These are phyloP conservation scores for Dendrolimus kikuchii DNA, from an alignment of 1,140 invertebrate genomes.

Conservation along the genomic window DNA sequence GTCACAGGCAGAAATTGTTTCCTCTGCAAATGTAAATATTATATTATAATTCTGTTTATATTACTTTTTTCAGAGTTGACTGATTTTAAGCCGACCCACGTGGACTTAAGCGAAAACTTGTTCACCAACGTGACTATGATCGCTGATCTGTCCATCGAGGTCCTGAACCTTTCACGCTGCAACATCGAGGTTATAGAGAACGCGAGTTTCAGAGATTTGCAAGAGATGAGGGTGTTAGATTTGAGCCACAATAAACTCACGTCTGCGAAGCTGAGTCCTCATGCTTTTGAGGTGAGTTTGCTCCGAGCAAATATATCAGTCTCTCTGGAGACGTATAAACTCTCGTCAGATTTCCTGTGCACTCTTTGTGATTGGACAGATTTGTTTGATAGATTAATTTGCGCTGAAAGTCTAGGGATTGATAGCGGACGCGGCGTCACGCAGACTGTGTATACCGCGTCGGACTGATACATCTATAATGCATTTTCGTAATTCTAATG, in stretches of 20 bases:
- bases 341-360: too few species aligned
- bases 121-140: slow-evolving; percentile 49
- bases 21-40: too few species aligned
- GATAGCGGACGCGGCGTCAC: too few species aligned
- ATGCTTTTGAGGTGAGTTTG: slow-evolving; percentile 78
- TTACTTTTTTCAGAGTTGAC: slow-evolving; percentile 38
- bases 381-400: too few species aligned
- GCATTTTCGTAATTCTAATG: too few species aligned
- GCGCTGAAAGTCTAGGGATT: too few species aligned
- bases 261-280: slow-evolving; percentile 70
- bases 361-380: too few species aligned
- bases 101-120: slow-evolving; percentile 68
- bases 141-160: slow-evolving; percentile 40
- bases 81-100: slow-evolving; percentile 49
- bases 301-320: too few species aligned
- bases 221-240: slow-evolving; percentile 76
- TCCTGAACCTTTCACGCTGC: slow-evolving; percentile 67
- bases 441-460: too few species aligned
- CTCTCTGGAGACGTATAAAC: too few species aligned
- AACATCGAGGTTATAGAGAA: slow-evolving; percentile 74
- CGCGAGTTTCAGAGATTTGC: slow-evolving; percentile 76
- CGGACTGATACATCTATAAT: too few species aligned
- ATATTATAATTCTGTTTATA: slow-evolving; percentile 6
- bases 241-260: slow-evolving; percentile 80
- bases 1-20: too few species aligned